Percentiles rank a stretch among this genome's conserved stretches.
Conservation (phyloP, 1,140 invertebrate species). For the Nasonia longicornis region DNA sequence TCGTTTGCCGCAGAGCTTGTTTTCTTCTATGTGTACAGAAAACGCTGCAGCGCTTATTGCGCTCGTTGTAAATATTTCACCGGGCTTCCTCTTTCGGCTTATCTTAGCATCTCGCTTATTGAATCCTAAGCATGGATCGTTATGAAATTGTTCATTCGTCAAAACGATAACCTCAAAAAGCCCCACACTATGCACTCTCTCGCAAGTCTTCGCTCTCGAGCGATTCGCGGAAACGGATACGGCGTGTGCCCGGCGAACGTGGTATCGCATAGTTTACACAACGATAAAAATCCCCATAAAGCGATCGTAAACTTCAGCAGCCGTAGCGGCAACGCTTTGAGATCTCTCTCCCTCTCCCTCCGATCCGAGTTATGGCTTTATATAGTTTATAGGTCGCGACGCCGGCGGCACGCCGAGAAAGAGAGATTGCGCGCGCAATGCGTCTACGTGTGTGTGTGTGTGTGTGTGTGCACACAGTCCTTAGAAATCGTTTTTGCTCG, state of each 20-base stretch:
- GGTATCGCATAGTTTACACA: constrained; percentile 60
- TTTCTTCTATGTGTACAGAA: too few species aligned
- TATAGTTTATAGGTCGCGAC: constrained; percentile 46
- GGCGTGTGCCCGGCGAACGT: constrained; percentile 25
- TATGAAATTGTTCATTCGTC: not conserved
- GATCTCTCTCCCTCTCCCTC: constrained; percentile 11
- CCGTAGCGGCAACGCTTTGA: constrained; percentile 2
- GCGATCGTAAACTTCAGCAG: constrained; percentile 56
- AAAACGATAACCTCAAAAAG: not conserved
- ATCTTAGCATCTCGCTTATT: too few species aligned
- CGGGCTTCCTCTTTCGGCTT: too few species aligned
- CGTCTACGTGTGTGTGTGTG: too few species aligned
- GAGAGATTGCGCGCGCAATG: not conserved
- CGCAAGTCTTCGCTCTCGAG: not conserved
- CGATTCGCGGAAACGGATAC: constrained; percentile 57
- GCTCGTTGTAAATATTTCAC: not conserved
- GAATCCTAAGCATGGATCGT: too few species aligned
- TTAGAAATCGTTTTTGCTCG: not conserved
- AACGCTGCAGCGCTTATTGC: not conserved
- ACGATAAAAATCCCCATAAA: constrained; percentile 64
- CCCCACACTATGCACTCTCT: not conserved
- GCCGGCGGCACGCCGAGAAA: constrained; percentile 6
- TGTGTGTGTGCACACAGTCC: not conserved
- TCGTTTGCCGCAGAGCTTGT: constrained; percentile 17
- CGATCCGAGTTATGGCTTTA: constrained; percentile 54